Evolutionary conservation across 2,797 vertebrate genomes (phyloP).

Genomic region (Dallia pectoralis): DNA sequence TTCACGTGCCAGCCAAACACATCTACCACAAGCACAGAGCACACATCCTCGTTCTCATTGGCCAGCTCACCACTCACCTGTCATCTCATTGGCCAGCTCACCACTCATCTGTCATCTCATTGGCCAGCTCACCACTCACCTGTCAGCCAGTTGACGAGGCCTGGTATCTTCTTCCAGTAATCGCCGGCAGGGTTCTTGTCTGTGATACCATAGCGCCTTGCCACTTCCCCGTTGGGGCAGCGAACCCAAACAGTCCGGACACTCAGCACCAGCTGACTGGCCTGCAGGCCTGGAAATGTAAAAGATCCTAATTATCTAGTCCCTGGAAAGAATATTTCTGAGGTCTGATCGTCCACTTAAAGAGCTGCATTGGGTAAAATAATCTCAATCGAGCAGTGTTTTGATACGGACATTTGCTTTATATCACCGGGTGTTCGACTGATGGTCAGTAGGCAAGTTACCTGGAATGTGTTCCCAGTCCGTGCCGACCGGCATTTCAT

Average conservation of each 20-base stretch:
- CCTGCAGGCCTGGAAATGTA: conserved; percentile 78
- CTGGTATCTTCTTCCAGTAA: conserved; percentile 98
- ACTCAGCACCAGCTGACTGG: conserved; percentile 87
- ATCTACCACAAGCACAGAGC: no score
- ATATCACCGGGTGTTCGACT: not conserved
- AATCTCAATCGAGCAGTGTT: not conserved
- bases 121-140: conserved; percentile 64
- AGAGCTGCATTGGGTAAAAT: not conserved
- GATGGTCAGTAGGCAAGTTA: conserved; percentile 17
- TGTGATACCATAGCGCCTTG: conserved; percentile 88
- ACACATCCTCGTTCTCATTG: not conserved
- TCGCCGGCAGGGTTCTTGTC: conserved; percentile 92
- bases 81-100: conserved; percentile 68
- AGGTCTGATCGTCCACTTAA: not conserved
- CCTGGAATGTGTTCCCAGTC: conserved; percentile 95
- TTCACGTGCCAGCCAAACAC: no score
- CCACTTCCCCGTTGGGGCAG: conserved; percentile 87
- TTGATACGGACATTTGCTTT: no score
- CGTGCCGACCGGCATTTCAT: conserved; percentile 95
- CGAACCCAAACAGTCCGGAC: conserved; percentile 88
- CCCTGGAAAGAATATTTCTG: not conserved
- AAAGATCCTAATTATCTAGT: not conserved
- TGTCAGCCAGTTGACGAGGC: conserved; percentile 80
- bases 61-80: conserved; percentile 70
- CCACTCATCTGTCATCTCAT: not conserved